phyloP scores from a whole-genome alignment of 2,113 vertebrate species.

The Antennarius striatus region DNA sequence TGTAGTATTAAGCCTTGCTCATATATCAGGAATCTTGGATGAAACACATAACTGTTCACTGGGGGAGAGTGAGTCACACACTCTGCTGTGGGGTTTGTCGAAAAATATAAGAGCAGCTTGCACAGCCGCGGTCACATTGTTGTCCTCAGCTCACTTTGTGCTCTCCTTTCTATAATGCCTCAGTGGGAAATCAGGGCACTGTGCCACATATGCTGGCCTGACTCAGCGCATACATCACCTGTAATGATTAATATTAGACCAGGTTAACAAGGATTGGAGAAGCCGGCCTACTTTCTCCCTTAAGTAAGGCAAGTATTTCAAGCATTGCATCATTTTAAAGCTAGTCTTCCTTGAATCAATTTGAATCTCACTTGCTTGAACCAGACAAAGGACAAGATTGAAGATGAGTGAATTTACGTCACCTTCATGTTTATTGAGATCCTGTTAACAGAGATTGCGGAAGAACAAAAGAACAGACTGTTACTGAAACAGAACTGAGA shows the following conservation, averaged over 20 bases:
- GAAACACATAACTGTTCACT: constrained; percentile 47
- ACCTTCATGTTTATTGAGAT: neutral
- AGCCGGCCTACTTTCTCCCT: no score
- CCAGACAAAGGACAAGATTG: constrained; percentile 4
- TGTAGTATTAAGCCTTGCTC: constrained; percentile 39
- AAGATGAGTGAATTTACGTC: neutral
- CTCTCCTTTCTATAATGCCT: constrained; percentile 44
- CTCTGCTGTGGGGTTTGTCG: neutral
- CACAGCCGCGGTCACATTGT: constrained; percentile 13
- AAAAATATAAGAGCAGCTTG: neutral
- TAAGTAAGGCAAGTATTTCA: constrained; percentile 51
- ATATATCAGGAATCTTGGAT: constrained; percentile 58
- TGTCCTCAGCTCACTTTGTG: constrained; percentile 36
- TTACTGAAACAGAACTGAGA: neutral
- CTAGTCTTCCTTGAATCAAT: constrained; percentile 12
- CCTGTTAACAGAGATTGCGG: constrained; percentile 1
- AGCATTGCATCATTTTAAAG: constrained; percentile 47
- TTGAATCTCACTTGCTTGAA: constrained; percentile 10
- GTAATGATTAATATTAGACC: constrained; percentile 18
- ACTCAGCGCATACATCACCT: constrained; percentile 51
- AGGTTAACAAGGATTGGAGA: neutral
- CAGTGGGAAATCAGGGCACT: constrained; percentile 56
- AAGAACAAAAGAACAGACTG: constrained; percentile 2
- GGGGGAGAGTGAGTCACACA: constrained; percentile 56
- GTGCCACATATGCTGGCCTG: constrained; percentile 41